Evolutionary conservation across 2,888 invertebrate species (phyloP), one percentile per base, ranked within the genome.

Genomic region (Opisthograptis luteolata): DNA sequence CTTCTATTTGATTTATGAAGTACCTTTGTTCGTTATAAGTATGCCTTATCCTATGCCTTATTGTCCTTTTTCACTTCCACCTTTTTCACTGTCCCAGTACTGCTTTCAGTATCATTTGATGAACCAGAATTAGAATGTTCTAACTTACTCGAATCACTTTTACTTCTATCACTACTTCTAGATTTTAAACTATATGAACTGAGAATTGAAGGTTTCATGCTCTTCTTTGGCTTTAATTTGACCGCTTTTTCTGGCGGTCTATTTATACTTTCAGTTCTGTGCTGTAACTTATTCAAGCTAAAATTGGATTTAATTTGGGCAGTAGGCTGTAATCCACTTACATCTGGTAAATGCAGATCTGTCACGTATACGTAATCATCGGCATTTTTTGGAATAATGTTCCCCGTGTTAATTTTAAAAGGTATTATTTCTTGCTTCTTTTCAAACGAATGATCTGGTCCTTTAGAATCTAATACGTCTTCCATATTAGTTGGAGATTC

Each of bases 111-210:
- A 51, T 91, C 91, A 66, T 92, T 92, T 0, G 93, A 91, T 5
- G 91, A 93, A 53, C 93, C 92, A 5, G 93, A 93, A 71, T 91
- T 92, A 6, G 92, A 92, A 78, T 91, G 86, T 68, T 91, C 89
- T 60, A 85, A 72, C 60, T 79, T 81, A 49, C 66, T 76, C 36
- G 64, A 52, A 70, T 77, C 79, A 66, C 53, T 63, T 62, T 76
- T 81, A 48, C 37, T 70, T 58, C 58, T 76, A 55, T 70, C 66
- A 66, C 66, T 72, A 47, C 59, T 71, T 62, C 70, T 82, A 32
- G 60, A 70, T 55, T 77, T 87, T n/a, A 69, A 60, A 48, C 49
- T 32, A 22, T 49, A 48, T 3, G 48, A 48, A 24, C 68, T 68
- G 28, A 87, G 69, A 61, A 88, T 73, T 1, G 76, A 73, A 30